Conservation (phyloP, 2,113 vertebrate genomes). For the Pomatorhinus ruficollis region DNA sequence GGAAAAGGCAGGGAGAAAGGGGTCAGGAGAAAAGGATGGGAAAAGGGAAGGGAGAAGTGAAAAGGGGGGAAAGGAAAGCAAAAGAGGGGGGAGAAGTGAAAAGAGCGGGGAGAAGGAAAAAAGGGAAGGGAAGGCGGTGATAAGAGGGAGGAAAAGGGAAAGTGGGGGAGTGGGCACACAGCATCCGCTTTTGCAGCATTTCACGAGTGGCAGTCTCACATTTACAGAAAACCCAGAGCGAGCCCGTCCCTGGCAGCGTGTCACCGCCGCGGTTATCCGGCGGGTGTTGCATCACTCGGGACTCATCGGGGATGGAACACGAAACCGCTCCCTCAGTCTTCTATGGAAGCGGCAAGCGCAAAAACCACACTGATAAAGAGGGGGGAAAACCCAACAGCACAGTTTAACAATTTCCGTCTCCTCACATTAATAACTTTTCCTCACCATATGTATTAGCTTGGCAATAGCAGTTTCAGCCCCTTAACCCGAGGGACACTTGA, state of each 20-base stretch:
- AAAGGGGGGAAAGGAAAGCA: neutral
- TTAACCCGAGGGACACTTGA: neutral
- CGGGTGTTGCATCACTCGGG: neutral
- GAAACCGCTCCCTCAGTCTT: neutral
- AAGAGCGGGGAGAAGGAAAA: accelerated
- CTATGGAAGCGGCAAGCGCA: neutral
- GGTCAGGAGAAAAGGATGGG: neutral
- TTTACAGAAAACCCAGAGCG: neutral
- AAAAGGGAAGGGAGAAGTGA: neutral
- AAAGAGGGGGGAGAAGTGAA: neutral
- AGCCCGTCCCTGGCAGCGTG: neutral
- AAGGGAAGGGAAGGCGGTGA: neutral
- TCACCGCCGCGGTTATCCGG: neutral
- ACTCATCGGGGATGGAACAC: neutral
- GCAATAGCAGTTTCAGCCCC: neutral
- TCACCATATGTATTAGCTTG: neutral
- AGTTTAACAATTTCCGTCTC: neutral
- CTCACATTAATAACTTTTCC: neutral
- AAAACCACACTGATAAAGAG: neutral
- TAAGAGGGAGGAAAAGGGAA: neutral
- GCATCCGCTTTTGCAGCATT: neutral
- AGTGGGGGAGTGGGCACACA: neutral
- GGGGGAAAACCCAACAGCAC: neutral
- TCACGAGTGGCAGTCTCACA: neutral
- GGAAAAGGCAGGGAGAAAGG: neutral